These are phyloP conservation scores for Chinchilla lanigera DNA, from an alignment of 2,113 vertebrate species.

Conservation along the genomic window DNA sequence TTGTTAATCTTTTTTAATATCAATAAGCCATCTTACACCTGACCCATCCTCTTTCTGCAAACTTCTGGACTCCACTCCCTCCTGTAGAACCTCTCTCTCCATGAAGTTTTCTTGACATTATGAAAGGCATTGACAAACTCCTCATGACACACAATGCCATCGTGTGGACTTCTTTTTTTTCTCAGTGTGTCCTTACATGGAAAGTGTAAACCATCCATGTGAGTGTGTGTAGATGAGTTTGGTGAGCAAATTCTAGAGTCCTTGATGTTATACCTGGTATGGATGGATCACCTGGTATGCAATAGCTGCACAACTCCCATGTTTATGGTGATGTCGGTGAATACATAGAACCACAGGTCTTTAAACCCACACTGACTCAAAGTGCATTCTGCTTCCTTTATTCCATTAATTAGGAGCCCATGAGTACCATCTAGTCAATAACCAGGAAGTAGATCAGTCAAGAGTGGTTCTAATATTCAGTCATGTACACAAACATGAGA, in stretches of 20 bases:
- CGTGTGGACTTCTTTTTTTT: not conserved
- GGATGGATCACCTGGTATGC: accelerated
- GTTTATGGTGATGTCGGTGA: not conserved
- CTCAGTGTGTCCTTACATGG: not conserved
- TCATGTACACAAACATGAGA: not conserved
- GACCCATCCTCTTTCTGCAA: not conserved
- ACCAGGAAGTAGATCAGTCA: slow-evolving; percentile 20
- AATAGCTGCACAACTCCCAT: not conserved
- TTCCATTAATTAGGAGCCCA: not conserved
- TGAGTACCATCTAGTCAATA: not conserved
- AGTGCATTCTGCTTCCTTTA: not conserved
- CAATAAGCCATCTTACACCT: not conserved
- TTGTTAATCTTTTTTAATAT: not conserved
- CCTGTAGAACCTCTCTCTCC: not conserved
- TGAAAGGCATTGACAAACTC: slow-evolving; percentile 7
- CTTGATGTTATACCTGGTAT: not conserved
- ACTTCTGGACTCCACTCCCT: not conserved
- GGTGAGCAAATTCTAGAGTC: not conserved
- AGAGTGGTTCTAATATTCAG: not conserved
- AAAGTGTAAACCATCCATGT: not conserved
- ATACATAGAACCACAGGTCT: not conserved
- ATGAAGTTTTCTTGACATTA: not conserved
- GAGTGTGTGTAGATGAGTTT: not conserved
- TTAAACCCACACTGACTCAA: not conserved
- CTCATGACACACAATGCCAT: not conserved